A percentile compares a stretch with the other conserved stretches of the same genome.
phyloP scores from a whole-genome alignment of 1,140 invertebrate species.

The Tribolium madens region DNA sequence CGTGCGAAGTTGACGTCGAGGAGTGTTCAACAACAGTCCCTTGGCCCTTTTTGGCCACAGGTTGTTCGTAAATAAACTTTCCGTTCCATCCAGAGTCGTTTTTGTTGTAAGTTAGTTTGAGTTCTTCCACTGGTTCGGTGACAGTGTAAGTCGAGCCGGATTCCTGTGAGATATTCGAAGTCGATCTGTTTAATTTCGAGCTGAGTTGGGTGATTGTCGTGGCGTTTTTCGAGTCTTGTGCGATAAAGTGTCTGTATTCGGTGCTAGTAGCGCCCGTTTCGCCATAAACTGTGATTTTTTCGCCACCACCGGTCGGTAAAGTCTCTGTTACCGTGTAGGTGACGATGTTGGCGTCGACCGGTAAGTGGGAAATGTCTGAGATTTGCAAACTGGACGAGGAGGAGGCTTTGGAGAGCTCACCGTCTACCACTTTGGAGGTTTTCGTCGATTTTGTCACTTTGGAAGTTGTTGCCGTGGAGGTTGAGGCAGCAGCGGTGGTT shows the following conservation, averaged over 20 bases:
- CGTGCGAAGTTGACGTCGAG: conserved; percentile 54
- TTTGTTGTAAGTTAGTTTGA: conserved; percentile 61
- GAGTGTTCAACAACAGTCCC: conserved; percentile 54
- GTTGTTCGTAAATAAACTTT: conserved; percentile 67
- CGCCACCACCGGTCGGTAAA: conserved; percentile 60
- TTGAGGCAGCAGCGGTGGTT: conserved; percentile 51
- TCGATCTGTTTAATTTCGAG: conserved; percentile 60
- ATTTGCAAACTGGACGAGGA: conserved; percentile 63
- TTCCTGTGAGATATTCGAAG: conserved; percentile 58
- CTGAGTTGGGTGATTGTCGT: conserved; percentile 61
- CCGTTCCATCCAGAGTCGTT: conserved; percentile 70
- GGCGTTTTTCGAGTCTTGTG: conserved; percentile 50
- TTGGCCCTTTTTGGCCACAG: conserved; percentile 46
- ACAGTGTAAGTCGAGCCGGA: conserved; percentile 63
- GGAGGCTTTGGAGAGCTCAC: conserved; percentile 56
- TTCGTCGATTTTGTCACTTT: conserved; percentile 43
- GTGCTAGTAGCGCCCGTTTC: conserved; percentile 60
- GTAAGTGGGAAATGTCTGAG: conserved; percentile 63
- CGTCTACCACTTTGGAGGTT: conserved; percentile 52
- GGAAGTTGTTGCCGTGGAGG: conserved; percentile 49
- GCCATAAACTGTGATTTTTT: conserved; percentile 64
- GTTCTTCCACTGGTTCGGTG: conserved; percentile 64
- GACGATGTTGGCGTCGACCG: conserved; percentile 58
- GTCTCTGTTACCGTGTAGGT: conserved; percentile 63
- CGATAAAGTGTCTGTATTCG: conserved; percentile 62